Evolutionary conservation across 2,113 vertebrate genomes (phyloP).

Genomic region (Pionites leucogaster): DNA sequence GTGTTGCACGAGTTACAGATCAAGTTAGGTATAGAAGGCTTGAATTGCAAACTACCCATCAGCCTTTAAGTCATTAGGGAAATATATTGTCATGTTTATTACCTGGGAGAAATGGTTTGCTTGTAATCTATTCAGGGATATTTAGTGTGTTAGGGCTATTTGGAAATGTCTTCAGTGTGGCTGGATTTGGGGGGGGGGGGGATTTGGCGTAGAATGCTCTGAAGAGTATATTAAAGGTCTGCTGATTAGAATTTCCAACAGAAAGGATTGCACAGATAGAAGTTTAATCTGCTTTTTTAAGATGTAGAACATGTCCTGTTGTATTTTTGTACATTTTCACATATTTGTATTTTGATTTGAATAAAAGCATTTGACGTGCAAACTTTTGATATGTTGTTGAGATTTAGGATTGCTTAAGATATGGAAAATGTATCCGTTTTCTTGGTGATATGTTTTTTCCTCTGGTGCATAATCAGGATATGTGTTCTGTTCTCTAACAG

Average conservation of each 20-base stretch:
- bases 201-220: background rate
- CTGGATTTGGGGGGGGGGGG: background rate
- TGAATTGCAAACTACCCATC: background rate
- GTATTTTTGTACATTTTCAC: constrained; percentile 67
- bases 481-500: background rate
- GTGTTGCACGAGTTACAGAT: background rate
- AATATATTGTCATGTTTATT: background rate
- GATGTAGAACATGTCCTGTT: constrained; percentile 41
- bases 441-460: background rate
- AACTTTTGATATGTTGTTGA: background rate
- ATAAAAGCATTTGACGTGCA: constrained; percentile 59
- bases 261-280: background rate
- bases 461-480: background rate
- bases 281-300: constrained; percentile 23
- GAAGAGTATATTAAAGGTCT: background rate
- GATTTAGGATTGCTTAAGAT: background rate
- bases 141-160: background rate
- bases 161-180: background rate
- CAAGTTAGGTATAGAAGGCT: background rate
- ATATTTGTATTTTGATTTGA: constrained; percentile 49
- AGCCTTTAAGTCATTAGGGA: background rate
- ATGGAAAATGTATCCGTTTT: background rate
- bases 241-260: background rate
- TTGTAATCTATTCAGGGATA: background rate
- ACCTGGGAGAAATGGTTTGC: background rate